Base-by-base conservation (phyloP, 1,140 invertebrate genomes). In the Anastrepha obliqua region DNA sequence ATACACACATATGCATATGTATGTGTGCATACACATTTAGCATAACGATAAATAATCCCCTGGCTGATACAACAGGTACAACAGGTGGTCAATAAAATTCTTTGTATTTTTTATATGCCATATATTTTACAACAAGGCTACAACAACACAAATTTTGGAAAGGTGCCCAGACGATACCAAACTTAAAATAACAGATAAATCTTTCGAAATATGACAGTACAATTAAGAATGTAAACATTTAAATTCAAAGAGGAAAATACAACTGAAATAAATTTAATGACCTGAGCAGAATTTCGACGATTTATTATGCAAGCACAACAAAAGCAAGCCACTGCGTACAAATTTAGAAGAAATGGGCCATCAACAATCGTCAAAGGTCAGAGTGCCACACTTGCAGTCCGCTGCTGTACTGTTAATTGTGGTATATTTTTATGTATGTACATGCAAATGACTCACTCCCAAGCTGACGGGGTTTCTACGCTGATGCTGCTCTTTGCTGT, bases 221-320 rank as follows among this genome's bases (percentile, higher is more conserved):
- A n/a, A 70, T 70, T 70, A 44, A 70, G 2, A 44, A 11, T 17
- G 3, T 3, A 70, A 70, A 15, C 15, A 47, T n/a, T 47, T 9
- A 39, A 5, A 29, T 29, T 29, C 29, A 29, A 8, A 47, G 67
- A 15, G 39, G 67, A 2, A 42, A 67, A 17, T 13, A 74, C 17
- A 44, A 74, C 13, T 67, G 20, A 67, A 74, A 74, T 47, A 74
- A 74, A 74, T 74, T 74, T 44, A 74, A 44, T 74, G 67, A 74
- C 13, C 67, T 5, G 44, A 74, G 17, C 67, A 47, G 15, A 74
- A 74, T 74, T 1, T 6, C 42, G 3, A 47, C 6, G 67, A 47
- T 47, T 74, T 74, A 9, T 44, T 39, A 42, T 42, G 44, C 1
- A 15, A 47, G 13, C 11, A 74, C 42, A 74, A 17, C 39, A 74